A percentile compares a stretch with the other conserved stretches of the same genome.
Conservation (phyloP, 2,797 vertebrate genomes). For the Rallus crepitans region DNA sequence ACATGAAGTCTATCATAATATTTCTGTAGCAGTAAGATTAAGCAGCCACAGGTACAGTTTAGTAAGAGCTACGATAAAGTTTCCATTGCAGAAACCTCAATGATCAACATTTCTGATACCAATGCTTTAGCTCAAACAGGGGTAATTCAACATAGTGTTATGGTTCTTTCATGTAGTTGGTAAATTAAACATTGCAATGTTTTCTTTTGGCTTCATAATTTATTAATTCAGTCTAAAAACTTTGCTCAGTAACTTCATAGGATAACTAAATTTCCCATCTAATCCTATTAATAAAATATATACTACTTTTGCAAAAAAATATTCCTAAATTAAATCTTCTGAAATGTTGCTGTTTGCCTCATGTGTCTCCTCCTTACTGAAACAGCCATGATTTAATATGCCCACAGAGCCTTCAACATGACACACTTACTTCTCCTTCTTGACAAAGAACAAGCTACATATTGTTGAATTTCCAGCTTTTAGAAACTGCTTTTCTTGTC, state of each 20-base stretch:
- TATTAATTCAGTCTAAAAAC: not conserved
- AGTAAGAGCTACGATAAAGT: fast-evolving
- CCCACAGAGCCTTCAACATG: not conserved
- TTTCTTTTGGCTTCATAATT: not conserved
- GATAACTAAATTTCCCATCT: not conserved
- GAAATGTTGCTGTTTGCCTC: not conserved
- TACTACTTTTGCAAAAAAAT: not conserved
- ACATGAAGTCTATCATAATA: not conserved
- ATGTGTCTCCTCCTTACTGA: not conserved
- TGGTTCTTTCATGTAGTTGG: not conserved
- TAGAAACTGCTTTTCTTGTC: not conserved
- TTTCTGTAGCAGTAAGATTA: not conserved
- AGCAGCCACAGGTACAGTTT: not conserved
- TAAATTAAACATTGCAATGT: not conserved
- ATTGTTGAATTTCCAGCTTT: not conserved
- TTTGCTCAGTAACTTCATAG: not conserved
- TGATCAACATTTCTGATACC: not conserved
- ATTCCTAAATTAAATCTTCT: not conserved
- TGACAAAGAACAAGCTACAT: not conserved
- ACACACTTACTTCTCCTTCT: not conserved
- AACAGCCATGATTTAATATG: not conserved
- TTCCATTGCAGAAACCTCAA: not conserved
- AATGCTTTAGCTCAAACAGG: not conserved
- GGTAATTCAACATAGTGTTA: not conserved
- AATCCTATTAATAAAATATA: not conserved